A percentile compares a stretch with the other conserved stretches of the same genome.
phyloP scores from a whole-genome alignment of 2,797 vertebrate species.

The Cheirogaleus major region DNA sequence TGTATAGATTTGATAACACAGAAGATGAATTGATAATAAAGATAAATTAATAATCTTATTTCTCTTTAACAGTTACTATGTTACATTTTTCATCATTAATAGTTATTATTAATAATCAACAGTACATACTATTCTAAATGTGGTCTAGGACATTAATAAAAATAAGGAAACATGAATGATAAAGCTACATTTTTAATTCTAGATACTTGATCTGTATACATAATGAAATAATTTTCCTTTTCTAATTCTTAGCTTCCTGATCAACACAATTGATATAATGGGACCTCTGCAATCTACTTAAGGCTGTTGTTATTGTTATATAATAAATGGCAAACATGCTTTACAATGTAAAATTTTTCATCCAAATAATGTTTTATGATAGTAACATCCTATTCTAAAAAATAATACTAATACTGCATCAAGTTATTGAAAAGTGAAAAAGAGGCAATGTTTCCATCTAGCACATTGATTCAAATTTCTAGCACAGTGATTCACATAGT shows the following conservation, averaged over 20 bases:
- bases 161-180: background rate
- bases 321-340: background rate
- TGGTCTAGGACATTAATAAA: background rate
- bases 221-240: background rate
- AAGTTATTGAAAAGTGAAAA: background rate
- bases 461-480: background rate
- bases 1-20: background rate
- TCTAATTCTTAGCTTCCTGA: background rate
- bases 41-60: background rate
- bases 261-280: background rate
- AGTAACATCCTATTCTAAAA: background rate
- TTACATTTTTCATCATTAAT: background rate
- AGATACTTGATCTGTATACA: background rate
- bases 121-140: background rate
- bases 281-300: background rate
- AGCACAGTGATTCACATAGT: background rate
- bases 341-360: background rate
- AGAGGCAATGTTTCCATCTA: background rate
- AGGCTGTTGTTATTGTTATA: background rate
- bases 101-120: background rate
- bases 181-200: background rate
- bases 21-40: background rate
- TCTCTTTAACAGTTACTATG: background rate
- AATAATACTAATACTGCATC: background rate
- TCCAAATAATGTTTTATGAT: background rate